These are phyloP conservation scores for Leptura quadrifasciata DNA, from an alignment of 2,888 invertebrate species.

Conservation along the genomic window DNA sequence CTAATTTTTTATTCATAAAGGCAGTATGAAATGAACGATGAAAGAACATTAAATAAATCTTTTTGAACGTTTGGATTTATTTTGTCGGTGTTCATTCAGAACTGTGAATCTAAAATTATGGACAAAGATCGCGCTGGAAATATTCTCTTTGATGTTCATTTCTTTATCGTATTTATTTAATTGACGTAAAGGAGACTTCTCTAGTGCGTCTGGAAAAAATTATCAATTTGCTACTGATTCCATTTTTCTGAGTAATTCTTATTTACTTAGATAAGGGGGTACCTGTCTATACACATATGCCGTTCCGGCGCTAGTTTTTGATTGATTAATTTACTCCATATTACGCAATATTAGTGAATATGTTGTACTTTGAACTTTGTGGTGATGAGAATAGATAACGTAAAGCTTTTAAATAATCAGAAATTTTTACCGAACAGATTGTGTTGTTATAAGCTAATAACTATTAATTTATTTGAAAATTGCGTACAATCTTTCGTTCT, in stretches of 20 bases:
- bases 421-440: no score
- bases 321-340: neutral
- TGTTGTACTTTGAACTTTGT: neutral
- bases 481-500: no score
- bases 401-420: no score
- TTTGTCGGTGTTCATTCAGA: neutral
- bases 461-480: no score
- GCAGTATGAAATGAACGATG: neutral
- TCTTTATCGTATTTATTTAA: neutral
- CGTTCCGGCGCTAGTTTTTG: neutral
- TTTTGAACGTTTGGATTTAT: neutral
- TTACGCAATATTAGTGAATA: neutral
- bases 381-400: neutral
- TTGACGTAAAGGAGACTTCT: neutral
- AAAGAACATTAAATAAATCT: neutral
- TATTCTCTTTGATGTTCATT: neutral
- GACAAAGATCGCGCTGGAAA: neutral
- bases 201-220: neutral
- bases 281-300: neutral
- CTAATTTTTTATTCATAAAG: no score
- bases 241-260: neutral
- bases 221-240: slow-evolving; percentile 3
- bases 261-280: neutral
- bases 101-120: neutral
- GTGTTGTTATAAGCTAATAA: no score